These are phyloP conservation scores for Empidonax traillii DNA, from an alignment of 2,113 vertebrate species.

Conservation along the genomic window DNA sequence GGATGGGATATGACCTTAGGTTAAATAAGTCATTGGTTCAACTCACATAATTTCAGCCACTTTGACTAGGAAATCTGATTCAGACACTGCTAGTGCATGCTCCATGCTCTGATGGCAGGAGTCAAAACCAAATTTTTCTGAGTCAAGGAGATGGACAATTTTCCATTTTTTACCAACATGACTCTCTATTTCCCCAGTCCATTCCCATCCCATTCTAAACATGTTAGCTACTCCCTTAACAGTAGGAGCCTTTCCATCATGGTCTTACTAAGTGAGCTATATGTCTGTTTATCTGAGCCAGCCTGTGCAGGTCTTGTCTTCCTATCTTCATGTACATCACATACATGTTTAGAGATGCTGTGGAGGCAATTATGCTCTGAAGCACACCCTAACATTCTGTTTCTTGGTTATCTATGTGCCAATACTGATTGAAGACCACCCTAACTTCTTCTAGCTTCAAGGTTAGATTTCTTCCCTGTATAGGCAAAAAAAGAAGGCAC, in stretches of 20 bases:
- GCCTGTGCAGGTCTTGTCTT: neutral
- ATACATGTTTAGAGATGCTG: neutral
- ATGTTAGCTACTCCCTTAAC: neutral
- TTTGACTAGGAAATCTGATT: neutral
- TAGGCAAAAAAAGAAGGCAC: neutral
- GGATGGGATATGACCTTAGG: neutral
- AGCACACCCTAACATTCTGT: neutral
- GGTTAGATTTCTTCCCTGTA: neutral
- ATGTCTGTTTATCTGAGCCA: neutral
- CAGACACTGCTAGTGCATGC: neutral
- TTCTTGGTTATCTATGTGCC: neutral
- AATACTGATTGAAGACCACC: neutral
- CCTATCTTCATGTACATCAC: neutral
- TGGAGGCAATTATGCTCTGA: neutral
- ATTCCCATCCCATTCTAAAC: rapidly evolving
- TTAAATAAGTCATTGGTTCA: neutral
- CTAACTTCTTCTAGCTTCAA: neutral
- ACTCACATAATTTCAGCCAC: neutral
- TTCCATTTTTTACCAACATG: neutral
- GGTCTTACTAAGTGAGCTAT: rapidly evolving
- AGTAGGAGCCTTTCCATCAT: neutral
- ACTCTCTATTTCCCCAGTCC: neutral
- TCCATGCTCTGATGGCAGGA: neutral
- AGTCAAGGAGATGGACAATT: neutral
- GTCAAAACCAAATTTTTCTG: neutral